These are phyloP conservation scores for Caranx ignobilis DNA, from an alignment of 2,113 vertebrate species.

Conservation along the genomic window DNA sequence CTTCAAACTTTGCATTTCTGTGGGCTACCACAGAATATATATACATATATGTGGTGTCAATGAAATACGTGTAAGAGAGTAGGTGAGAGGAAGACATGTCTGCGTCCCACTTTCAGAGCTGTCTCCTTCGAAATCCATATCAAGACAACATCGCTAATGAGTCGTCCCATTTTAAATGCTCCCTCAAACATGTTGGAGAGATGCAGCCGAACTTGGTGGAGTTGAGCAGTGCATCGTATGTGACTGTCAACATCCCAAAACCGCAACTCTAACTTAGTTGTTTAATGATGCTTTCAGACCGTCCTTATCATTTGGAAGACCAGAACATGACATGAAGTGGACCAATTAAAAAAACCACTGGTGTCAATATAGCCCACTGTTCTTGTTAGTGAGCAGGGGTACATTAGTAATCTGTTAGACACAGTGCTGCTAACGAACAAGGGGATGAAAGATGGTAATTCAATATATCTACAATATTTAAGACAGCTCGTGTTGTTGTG, in stretches of 20 bases:
- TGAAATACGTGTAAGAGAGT: background rate
- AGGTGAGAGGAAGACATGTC: background rate
- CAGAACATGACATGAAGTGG: background rate
- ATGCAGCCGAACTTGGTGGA: background rate
- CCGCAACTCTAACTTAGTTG: background rate
- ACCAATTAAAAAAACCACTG: background rate
- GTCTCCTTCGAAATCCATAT: background rate
- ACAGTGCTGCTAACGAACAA: too few relatives aligned
- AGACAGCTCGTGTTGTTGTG: too few relatives aligned
- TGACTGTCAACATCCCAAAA: background rate
- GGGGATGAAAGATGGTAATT: too few relatives aligned
- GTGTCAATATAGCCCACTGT: background rate
- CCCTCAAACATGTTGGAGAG: conserved; percentile 1
- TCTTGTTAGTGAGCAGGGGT: background rate
- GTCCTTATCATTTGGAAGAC: conserved; percentile 1
- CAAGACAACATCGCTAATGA: conserved; percentile 5
- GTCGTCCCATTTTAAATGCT: conserved; percentile 1
- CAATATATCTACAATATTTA: too few relatives aligned
- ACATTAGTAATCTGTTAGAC: too few relatives aligned
- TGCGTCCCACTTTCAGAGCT: conserved; percentile 1
- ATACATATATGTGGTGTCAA: background rate
- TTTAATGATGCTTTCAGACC: background rate
- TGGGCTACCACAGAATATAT: background rate
- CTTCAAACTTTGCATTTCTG: conserved; percentile 27
- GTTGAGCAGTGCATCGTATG: background rate